Evolutionary conservation across 2,113 vertebrate genomes (phyloP).

Genomic region (Phoenicopterus ruber): DNA sequence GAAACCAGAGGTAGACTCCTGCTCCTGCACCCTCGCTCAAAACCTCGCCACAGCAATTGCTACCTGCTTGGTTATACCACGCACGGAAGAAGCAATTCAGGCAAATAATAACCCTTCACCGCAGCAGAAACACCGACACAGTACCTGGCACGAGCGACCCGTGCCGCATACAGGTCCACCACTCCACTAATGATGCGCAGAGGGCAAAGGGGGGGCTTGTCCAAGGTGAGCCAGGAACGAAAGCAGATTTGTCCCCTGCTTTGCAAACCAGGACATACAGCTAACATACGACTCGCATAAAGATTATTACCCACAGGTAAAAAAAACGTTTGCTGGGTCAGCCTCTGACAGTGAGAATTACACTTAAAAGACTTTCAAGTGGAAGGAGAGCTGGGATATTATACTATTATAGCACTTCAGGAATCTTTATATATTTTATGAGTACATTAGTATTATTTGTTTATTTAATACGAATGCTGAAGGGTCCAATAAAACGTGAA

Average conservation of each 20-base stretch:
- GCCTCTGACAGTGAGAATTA: background rate
- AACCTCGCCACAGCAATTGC: background rate
- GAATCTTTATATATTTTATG: conserved; percentile 48
- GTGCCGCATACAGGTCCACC: background rate
- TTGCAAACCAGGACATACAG: background rate
- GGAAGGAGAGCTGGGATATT: background rate
- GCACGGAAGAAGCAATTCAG: background rate
- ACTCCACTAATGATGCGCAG: background rate
- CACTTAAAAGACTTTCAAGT: background rate
- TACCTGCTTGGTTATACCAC: background rate
- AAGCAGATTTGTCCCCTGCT: background rate
- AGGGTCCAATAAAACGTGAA: conserved; percentile 63
- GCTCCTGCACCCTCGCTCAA: background rate
- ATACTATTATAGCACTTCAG: conserved; percentile 41
- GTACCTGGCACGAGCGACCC: background rate
- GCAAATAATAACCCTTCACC: background rate
- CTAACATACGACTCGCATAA: background rate
- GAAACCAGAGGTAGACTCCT: background rate
- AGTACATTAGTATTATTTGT: conserved; percentile 63
- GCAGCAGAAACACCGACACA: background rate
- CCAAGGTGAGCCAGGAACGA: background rate
- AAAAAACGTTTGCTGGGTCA: background rate
- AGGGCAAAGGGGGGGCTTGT: background rate
- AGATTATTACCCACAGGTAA: background rate
- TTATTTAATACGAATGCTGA: conserved; percentile 63